These are phyloP conservation scores for Epizoanthus fatuus DNA, from an alignment of 92 coral and sea anemone genomes.

Conservation along the genomic window DNA sequence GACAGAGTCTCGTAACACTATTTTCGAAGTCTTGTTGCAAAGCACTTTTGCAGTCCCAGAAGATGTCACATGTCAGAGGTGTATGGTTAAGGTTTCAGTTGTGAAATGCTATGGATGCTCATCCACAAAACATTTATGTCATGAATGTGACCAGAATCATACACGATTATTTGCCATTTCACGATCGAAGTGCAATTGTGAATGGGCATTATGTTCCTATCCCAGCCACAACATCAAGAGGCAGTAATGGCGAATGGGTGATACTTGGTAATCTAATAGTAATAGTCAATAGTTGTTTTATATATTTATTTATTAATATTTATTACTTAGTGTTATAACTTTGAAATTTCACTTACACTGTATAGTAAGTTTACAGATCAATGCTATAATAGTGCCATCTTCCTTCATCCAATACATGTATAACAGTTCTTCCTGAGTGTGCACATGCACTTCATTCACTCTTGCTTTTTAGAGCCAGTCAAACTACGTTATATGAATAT, in stretches of 20 bases:
- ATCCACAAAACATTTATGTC: slow-evolving; percentile 23
- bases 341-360: no score
- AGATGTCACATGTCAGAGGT: slow-evolving; percentile 20
- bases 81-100: slow-evolving; percentile 12
- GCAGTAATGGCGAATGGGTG: slow-evolving; percentile 57
- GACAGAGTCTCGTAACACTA: slow-evolving; percentile 33
- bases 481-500: no score
- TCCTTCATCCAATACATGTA: no score
- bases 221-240: slow-evolving; percentile 50
- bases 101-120: slow-evolving; percentile 40
- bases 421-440: no score
- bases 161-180: slow-evolving; percentile 44
- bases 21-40: slow-evolving; percentile 26
- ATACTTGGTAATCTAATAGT: slow-evolving; percentile 40
- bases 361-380: no score
- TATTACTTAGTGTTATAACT: no score
- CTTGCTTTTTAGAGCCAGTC: no score
- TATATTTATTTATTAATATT: no score
- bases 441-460: no score
- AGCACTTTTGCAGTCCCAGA: slow-evolving; percentile 44
- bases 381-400: no score
- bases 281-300: neutral
- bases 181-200: slow-evolving; percentile 64
- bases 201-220: slow-evolving; percentile 64
- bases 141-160: slow-evolving; percentile 35